Conservation (phyloP, 92 coral and sea anemone genomes). For the Paragorgia papillata region DNA sequence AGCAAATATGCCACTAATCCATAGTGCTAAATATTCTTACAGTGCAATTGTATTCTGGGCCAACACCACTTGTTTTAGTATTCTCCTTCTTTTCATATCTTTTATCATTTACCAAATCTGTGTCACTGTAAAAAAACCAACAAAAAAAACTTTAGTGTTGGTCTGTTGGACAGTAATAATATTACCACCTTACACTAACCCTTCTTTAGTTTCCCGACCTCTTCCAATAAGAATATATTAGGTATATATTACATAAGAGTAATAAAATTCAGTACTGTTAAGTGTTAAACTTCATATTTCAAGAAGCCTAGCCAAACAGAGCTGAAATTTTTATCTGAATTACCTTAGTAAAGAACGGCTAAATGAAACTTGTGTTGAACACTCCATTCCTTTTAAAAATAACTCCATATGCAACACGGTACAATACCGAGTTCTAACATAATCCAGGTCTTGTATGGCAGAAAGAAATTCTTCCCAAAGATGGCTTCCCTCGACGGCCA, state of each 20-base stretch:
- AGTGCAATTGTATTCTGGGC: not conserved
- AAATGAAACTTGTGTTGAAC: conserved; percentile 67
- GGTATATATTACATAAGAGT: no score
- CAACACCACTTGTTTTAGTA: not conserved
- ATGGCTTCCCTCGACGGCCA: conserved; percentile 6
- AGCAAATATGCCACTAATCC: no score
- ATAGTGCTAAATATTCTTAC: no score
- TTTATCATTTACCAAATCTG: conserved; percentile 72
- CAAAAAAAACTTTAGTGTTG: no score
- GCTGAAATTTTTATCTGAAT: not conserved
- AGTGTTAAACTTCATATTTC: not conserved
- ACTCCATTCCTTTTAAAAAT: conserved; percentile 63
- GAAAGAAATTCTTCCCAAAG: conserved; percentile 16
- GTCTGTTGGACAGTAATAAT: no score
- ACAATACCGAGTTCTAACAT: conserved; percentile 30
- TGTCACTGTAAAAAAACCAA: conserved; percentile 61
- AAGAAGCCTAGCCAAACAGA: conserved; percentile 10
- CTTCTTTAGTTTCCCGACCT: no score
- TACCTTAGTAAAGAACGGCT: conserved; percentile 87
- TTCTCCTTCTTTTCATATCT: conserved; percentile 5
- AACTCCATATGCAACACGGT: conserved; percentile 66
- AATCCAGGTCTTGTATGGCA: conserved; percentile 4
- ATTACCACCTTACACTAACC: no score
- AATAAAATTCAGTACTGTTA: no score
- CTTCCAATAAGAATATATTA: no score